Evolutionary conservation across 2,113 vertebrate species (phyloP).

Genomic region (Emydura subglobosa): DNA sequence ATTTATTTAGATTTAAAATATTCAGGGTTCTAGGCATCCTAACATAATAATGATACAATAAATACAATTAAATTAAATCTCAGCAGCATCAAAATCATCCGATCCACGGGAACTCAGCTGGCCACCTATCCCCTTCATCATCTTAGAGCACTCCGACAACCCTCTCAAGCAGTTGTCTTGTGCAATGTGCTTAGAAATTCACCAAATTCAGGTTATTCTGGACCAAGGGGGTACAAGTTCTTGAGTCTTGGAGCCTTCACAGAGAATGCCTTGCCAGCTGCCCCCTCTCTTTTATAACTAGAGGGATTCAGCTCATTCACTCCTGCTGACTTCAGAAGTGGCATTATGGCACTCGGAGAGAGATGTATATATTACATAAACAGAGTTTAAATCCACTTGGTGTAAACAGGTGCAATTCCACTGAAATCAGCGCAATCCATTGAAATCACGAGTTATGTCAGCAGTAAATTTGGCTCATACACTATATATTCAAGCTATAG

Average conservation of each 20-base stretch:
- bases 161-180: too few relatives aligned
- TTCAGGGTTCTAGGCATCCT: not conserved
- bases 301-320: not conserved
- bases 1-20: conserved; percentile 13
- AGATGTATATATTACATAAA: too few relatives aligned
- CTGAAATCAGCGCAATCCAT: too few relatives aligned
- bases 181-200: too few relatives aligned
- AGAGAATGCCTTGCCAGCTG: not conserved
- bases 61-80: conserved; percentile 37
- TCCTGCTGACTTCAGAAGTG: not conserved
- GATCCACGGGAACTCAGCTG: conserved; percentile 5
- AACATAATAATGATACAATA: conserved; percentile 30
- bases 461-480: too few relatives aligned
- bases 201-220: too few relatives aligned
- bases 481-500: too few relatives aligned
- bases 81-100: conserved; percentile 33
- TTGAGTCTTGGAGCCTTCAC: not conserved
- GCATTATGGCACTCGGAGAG: too few relatives aligned
- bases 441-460: too few relatives aligned
- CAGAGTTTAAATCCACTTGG: too few relatives aligned
- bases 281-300: not conserved
- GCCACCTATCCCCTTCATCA: conserved; percentile 11
- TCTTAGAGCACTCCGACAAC: too few relatives aligned
- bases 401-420: too few relatives aligned
- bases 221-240: not conserved